Conservation (phyloP, 2,888 invertebrate species). For the Acheta domesticus region DNA sequence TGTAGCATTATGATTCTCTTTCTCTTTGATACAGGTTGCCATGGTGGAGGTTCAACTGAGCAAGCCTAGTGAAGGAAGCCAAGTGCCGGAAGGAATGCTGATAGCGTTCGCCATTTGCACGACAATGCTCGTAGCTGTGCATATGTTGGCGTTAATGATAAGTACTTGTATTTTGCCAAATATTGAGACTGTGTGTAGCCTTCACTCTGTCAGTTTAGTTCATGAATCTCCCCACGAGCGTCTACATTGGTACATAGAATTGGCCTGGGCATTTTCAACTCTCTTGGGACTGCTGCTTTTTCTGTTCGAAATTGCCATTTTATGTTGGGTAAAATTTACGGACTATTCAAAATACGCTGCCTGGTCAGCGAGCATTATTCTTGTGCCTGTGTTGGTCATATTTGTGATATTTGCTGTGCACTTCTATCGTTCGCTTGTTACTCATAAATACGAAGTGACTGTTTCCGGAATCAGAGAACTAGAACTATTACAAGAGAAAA, state of each 20-base stretch:
- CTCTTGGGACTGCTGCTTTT: conserved; percentile 89
- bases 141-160: conserved; percentile 97
- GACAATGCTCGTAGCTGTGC: conserved; percentile 91
- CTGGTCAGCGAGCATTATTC: conserved; percentile 83
- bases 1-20: too few species aligned
- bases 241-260: conserved; percentile 91
- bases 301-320: conserved; percentile 88
- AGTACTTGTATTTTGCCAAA: conserved; percentile 99
- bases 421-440: conserved; percentile 89
- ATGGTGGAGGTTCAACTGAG: conserved; percentile 95
- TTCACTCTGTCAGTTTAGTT: conserved; percentile 76
- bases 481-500: conserved; percentile 79
- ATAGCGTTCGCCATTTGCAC: conserved; percentile 93
- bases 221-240: conserved; percentile 86
- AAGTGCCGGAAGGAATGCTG: conserved; percentile 75
- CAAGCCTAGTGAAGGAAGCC: conserved; percentile 51
- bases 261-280: conserved; percentile 97
- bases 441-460: conserved; percentile 87
- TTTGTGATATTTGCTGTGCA: conserved; percentile 92
- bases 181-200: conserved; percentile 92
- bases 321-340: conserved; percentile 97
- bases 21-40: conserved; percentile 63
- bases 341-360: conserved; percentile 77
- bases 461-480: conserved; percentile 81
- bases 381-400: conserved; percentile 88